These are phyloP conservation scores for Panzeria rudis DNA, from an alignment of 2,888 invertebrate species.

Conservation along the genomic window DNA sequence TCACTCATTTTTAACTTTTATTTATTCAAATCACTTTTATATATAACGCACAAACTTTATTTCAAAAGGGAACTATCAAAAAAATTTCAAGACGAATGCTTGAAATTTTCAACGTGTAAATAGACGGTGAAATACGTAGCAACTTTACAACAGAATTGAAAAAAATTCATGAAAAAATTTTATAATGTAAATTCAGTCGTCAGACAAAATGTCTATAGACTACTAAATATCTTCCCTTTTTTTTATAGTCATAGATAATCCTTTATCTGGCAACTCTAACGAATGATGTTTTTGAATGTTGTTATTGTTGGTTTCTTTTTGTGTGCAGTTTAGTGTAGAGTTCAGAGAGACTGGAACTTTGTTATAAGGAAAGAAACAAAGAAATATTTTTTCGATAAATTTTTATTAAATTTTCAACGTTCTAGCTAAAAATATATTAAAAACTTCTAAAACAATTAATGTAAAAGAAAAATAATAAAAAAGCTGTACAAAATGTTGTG, in stretches of 20 bases:
- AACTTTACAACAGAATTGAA: too few relatives aligned
- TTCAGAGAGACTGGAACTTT: constrained; percentile 64
- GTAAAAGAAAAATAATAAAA: constrained; percentile 13
- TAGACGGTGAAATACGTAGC: too few relatives aligned
- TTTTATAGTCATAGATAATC: background rate
- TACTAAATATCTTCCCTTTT: background rate
- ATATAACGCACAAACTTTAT: too few relatives aligned
- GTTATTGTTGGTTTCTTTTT: constrained; percentile 56
- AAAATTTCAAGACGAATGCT: too few relatives aligned
- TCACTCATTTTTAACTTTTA: too few relatives aligned
- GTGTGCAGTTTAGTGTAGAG: constrained; percentile 54
- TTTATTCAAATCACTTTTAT: too few relatives aligned
- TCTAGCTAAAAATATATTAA: background rate
- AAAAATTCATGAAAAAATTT: too few relatives aligned
- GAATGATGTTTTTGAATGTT: constrained; percentile 22
- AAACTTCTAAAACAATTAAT: background rate
- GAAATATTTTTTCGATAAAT: constrained; percentile 41
- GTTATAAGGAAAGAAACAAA: constrained; percentile 54
- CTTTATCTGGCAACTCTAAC: constrained; percentile 30
- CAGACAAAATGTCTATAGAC: too few relatives aligned
- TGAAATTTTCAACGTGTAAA: too few relatives aligned
- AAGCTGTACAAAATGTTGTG: background rate
- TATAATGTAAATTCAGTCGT: too few relatives aligned
- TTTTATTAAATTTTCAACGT: background rate
- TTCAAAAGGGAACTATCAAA: too few relatives aligned